Percentiles rank a stretch among this genome's conserved stretches.
These are phyloP conservation scores for Thripadectes ignobilis DNA, from an alignment of 2,797 vertebrate species.

Conservation along the genomic window DNA sequence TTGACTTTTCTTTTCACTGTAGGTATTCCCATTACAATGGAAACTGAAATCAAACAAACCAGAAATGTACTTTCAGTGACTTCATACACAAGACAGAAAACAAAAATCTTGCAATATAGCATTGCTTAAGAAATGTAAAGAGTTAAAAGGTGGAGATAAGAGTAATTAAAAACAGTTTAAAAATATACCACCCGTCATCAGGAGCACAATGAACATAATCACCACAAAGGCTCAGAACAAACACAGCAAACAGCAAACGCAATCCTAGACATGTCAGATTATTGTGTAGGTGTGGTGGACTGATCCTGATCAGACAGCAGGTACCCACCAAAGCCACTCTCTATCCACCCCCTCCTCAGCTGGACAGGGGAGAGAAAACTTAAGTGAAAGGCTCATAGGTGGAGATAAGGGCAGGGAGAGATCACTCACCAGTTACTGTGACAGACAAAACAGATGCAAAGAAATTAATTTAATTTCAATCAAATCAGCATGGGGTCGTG, in stretches of 20 bases:
- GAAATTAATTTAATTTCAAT: neutral
- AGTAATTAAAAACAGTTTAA: neutral
- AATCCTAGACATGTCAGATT: neutral
- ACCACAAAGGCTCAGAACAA: neutral
- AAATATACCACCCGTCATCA: neutral
- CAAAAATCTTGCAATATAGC: neutral
- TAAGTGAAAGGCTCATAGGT: fast-evolving
- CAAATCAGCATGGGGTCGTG: neutral
- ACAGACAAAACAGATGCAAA: neutral
- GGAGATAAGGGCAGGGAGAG: neutral
- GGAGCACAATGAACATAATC: neutral
- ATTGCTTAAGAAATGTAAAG: neutral
- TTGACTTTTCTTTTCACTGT: constrained; percentile 98
- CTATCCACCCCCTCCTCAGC: neutral
- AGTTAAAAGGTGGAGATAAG: neutral
- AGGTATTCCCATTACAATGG: constrained; percentile 98
- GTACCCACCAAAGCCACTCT: neutral
- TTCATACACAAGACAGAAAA: neutral
- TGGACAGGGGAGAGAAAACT: neutral
- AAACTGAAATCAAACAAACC: constrained; percentile 83
- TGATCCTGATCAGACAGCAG: neutral
- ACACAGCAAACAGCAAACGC: neutral
- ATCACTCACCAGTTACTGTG: neutral
- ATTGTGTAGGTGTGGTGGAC: neutral
- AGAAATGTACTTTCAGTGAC: constrained; percentile 41